phyloP scores from a whole-genome alignment of 1,140 invertebrate species.

The Phthorimaea operculella region DNA sequence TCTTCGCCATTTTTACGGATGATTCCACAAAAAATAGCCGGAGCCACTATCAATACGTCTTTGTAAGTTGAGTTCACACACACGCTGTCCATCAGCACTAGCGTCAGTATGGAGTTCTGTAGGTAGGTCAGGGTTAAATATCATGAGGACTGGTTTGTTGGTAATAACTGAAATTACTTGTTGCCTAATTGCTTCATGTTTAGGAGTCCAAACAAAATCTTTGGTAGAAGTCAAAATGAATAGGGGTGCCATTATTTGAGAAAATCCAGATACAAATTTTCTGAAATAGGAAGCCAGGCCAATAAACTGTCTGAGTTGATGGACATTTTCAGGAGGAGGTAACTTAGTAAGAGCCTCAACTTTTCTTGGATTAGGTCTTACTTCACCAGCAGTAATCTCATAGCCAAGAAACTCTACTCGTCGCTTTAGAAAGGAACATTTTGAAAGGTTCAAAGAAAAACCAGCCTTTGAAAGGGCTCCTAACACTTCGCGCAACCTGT shows the following conservation, averaged over 20 bases:
- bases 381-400: slow-evolving; percentile 20
- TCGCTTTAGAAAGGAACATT: slow-evolving; percentile 32
- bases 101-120: background rate
- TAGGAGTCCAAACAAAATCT: background rate
- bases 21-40: no score
- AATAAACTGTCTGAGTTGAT: no score
- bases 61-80: no score
- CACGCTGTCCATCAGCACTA: background rate
- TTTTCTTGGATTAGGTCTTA: slow-evolving; percentile 33
- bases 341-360: slow-evolving; percentile 17
- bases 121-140: background rate
- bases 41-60: no score
- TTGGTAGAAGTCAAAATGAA: background rate
- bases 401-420: slow-evolving; percentile 32
- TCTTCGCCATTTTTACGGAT: no score
- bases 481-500: slow-evolving; percentile 9
- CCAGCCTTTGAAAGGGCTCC: slow-evolving; percentile 13
- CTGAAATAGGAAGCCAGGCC: slow-evolving; percentile 22
- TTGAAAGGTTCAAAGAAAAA: slow-evolving; percentile 23
- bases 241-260: background rate
- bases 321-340: slow-evolving; percentile 14
- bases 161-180: background rate
- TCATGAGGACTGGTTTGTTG: background rate
- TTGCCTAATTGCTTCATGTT: background rate
- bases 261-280: background rate